Evolutionary conservation across 92 coral and sea anemone genomes (phyloP).

Genomic region (Virgularia gustaviana): DNA sequence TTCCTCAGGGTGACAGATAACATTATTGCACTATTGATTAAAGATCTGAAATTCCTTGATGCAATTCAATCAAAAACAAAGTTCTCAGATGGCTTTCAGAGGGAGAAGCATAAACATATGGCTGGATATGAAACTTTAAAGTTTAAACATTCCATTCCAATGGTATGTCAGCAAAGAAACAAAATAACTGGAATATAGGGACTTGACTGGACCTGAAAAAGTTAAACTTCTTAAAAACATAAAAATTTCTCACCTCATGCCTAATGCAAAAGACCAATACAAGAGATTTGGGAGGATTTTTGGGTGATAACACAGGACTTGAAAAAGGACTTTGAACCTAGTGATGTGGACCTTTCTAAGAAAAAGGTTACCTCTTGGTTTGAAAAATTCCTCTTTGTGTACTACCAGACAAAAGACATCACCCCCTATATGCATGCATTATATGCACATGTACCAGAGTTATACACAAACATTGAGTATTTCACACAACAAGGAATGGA

Average conservation of each 20-base stretch:
- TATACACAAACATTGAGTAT: slow-evolving; percentile 44
- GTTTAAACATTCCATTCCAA: too few relatives aligned
- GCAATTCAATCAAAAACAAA: too few relatives aligned
- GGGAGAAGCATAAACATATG: too few relatives aligned
- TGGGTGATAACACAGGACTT: not conserved
- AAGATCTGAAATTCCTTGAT: too few relatives aligned
- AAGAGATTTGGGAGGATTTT: not conserved
- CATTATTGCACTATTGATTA: too few relatives aligned
- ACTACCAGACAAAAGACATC: not conserved
- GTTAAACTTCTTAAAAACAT: not conserved
- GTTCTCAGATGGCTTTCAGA: too few relatives aligned
- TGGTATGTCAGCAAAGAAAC: not conserved
- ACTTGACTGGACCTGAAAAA: too few relatives aligned
- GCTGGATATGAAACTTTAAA: too few relatives aligned
- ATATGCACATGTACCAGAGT: too few relatives aligned
- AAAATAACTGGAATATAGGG: not conserved
- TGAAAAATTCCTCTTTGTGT: not conserved
- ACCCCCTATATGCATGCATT: not conserved
- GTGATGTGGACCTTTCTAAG: not conserved
- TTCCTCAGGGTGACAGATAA: too few relatives aligned
- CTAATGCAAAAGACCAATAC: not conserved
- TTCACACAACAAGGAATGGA: slow-evolving; percentile 60
- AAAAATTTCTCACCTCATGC: not conserved
- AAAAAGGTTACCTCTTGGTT: not conserved
- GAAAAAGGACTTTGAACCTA: not conserved